Evolutionary conservation across 2,113 vertebrate genomes (phyloP).

Genomic region (Pseudolaguvia tuberculata): DNA sequence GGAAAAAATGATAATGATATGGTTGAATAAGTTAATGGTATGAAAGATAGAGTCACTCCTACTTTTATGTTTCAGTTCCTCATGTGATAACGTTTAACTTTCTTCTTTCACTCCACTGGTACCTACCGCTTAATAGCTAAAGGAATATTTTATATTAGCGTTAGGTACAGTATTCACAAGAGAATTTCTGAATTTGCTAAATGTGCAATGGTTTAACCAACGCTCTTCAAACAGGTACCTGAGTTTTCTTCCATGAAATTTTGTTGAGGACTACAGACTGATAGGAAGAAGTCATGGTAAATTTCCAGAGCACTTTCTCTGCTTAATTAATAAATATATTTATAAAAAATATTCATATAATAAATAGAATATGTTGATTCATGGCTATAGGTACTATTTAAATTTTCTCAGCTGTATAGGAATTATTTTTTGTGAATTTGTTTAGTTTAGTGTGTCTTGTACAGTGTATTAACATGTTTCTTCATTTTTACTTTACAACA

Average conservation of each 20-base stretch:
- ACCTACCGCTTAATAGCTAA: neutral
- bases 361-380: neutral
- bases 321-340: no score
- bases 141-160: neutral
- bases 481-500: neutral
- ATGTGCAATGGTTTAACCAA: neutral
- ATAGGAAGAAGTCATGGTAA: neutral
- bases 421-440: neutral
- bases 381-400: neutral
- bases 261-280: neutral
- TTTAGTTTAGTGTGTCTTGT: neutral
- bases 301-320: slow-evolving; percentile 12
- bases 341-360: no score
- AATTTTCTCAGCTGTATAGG: neutral
- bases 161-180: no score
- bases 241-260: neutral
- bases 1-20: slow-evolving; percentile 1
- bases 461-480: neutral
- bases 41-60: slow-evolving; percentile 18
- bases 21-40: neutral
- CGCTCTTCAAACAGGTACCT: slow-evolving; percentile 1
- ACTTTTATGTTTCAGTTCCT: slow-evolving; percentile 42
- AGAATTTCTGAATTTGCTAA: neutral
- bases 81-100: neutral
- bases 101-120: neutral